Evolutionary conservation across 2,113 vertebrate species (phyloP), one percentile per base, ranked within the genome.

Genomic region (Mesitornis unicolor): DNA sequence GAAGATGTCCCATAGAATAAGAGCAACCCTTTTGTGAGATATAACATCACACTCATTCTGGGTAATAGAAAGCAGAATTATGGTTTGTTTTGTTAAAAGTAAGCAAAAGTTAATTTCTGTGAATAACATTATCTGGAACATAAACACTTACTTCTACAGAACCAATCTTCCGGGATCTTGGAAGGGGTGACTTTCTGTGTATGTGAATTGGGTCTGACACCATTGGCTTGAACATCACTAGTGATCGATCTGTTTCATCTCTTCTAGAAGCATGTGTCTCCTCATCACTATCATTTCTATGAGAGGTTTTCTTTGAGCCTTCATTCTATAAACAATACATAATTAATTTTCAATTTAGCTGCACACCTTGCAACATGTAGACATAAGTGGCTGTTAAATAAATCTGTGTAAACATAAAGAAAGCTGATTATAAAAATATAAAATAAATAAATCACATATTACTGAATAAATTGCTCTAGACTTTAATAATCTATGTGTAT

Each of bases 151-250:
- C 98, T 98, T 99, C 99, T 84, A 97, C 98, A 83, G 98, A 98
- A 95, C 98, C 97, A 63, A 99, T 98, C 96, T 99, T 99, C 97
- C 98, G 98, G 84, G 98, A 98, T 82, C 99, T 98, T 25, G 98
- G 98, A 84, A 99, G 98, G 22, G 98, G 98, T 57, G 99, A 99
- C 70, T 99, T 99, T 84, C 98, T 98, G 97, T 99, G 98, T 96
- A 99, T 99, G 92, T 99, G 98, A 98, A 99, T 99, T 63, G 99
- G 99, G 81, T 99, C 99, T 45, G 99, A 99, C 22, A 99, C 98
- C 98, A 99, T 95, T 63, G 99, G 98, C 57, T 99, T 98, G 96
- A 99, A 99, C 97, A 99, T 95, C 95, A 99, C 90, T 33, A 98
- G 95, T 57, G 98, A 98, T 82, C 98, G 97, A 96, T 99, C 99